Base-by-base conservation (phyloP, 1,140 invertebrate genomes). In the Phenacoccus solenopsis region DNA sequence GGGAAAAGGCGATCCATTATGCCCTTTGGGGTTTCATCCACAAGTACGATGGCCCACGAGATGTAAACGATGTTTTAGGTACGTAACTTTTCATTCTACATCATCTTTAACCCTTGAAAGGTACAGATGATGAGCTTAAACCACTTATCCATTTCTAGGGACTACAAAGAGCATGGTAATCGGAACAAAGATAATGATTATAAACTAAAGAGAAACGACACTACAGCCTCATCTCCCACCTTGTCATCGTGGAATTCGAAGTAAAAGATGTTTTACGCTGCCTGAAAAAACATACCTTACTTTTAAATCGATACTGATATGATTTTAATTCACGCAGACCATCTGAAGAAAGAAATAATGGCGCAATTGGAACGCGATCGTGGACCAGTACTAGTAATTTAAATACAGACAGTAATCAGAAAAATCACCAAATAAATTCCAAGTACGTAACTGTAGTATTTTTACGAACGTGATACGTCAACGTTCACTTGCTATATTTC, bases 21-120 rank as follows among this genome's bases (percentile, higher is more conserved):
- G 92, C 78, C 91, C 91, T 25, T 81, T 94, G 76, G 93, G 93
- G n/a, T 96, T 96, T 78, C 90, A 94, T 81, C 92, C 93, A 22
- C 93, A 95, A 82, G 90, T 93, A 72, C 85, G 92, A 73, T 94
- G 92, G 90, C 93, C 93, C 16, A 95, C 91, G 49, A 83, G 91
- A 73, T 95, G 93, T 81, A 94, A 94, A 81, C 82, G 92, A 73
- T 96, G 93, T 79, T 95, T 94, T 82, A 88, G 92, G 83, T 88
- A 80, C 74, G 73, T 69, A 70, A 64, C 59, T 35, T 30, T 64
- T 35, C 10, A n/a, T n/a, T n/a, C n/a, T 13, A 32, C 30, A 32
- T 7, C 5, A 7, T 32, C 30, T 7, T 32, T 32, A 13, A 32
- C 30, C 30, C 13, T 32, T 13, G 13, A 32, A 32, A 32, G 30